phyloP scores from a whole-genome alignment of 2,113 vertebrate species.

The Phainopepla nitens region DNA sequence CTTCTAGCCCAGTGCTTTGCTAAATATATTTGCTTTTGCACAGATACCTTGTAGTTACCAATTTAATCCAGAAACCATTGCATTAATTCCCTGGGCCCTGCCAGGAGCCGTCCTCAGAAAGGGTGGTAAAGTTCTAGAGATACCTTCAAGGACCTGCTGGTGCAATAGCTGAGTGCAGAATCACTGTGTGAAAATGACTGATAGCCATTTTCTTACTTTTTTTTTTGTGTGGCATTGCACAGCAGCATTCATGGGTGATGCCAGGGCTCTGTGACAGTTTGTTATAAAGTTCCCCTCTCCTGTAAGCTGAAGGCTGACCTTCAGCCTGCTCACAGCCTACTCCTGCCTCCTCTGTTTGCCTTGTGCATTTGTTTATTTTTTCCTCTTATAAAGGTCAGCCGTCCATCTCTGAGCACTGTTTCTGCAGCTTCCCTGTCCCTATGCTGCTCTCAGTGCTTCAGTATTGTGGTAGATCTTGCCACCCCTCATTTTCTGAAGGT shows the following conservation, averaged over 20 bases:
- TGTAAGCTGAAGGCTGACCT: slow-evolving; percentile 26
- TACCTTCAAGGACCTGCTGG: neutral
- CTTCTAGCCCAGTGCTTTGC: neutral
- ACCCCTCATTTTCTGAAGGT: neutral
- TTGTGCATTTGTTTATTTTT: neutral
- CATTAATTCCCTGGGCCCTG: neutral
- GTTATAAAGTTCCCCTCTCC: neutral
- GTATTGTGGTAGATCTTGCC: neutral
- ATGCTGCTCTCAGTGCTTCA: neutral
- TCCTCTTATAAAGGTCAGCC: neutral
- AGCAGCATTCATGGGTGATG: neutral
- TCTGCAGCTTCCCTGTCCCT: neutral
- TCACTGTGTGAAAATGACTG: neutral
- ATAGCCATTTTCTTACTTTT: neutral
- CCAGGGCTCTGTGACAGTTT: neutral
- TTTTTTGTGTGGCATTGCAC: neutral
- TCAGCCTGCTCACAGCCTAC: neutral
- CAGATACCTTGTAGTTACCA: neutral
- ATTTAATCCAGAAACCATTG: neutral
- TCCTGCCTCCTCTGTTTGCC: neutral
- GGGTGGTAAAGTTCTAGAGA: neutral
- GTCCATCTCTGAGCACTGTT: neutral
- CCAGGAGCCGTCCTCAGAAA: neutral
- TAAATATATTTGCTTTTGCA: neutral
- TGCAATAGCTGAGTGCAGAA: neutral